phyloP scores from a whole-genome alignment of 2,797 vertebrate species.

The Trichosurus vulpecula region DNA sequence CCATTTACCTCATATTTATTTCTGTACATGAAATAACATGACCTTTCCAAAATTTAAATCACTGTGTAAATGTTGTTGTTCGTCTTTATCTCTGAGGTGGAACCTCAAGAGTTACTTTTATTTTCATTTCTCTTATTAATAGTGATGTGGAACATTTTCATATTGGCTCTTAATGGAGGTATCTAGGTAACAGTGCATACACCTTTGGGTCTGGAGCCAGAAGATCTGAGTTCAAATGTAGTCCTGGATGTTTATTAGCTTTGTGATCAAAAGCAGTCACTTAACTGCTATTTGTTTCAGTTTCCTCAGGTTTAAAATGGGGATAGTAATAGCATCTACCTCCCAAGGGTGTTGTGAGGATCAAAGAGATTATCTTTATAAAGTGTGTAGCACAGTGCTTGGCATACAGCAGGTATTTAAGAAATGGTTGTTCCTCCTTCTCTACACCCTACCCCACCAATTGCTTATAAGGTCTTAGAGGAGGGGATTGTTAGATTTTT shows the following conservation, averaged over 20 bases:
- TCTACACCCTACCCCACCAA: too few relatives aligned
- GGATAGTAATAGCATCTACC: neutral
- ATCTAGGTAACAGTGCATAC: neutral
- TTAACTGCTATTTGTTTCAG: neutral
- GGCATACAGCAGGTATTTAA: neutral
- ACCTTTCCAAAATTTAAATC: neutral
- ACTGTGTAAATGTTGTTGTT: neutral
- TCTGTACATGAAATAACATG: neutral
- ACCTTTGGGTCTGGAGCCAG: neutral
- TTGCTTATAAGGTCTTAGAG: too few relatives aligned
- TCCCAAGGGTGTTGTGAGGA: neutral
- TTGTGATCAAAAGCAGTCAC: neutral
- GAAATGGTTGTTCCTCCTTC: too few relatives aligned
- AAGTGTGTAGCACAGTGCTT: neutral
- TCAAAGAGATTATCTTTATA: neutral
- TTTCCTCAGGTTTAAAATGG: neutral
- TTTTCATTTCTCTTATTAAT: too few relatives aligned
- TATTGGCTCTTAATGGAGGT: neutral
- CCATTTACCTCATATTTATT: neutral
- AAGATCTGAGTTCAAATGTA: neutral
- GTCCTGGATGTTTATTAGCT: neutral
- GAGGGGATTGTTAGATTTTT: neutral
- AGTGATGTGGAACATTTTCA: too few relatives aligned
- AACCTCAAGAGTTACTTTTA: too few relatives aligned
- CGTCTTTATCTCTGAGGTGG: neutral